phyloP scores from a whole-genome alignment of 2,888 invertebrate genomes.

The Rosalia funebris region DNA sequence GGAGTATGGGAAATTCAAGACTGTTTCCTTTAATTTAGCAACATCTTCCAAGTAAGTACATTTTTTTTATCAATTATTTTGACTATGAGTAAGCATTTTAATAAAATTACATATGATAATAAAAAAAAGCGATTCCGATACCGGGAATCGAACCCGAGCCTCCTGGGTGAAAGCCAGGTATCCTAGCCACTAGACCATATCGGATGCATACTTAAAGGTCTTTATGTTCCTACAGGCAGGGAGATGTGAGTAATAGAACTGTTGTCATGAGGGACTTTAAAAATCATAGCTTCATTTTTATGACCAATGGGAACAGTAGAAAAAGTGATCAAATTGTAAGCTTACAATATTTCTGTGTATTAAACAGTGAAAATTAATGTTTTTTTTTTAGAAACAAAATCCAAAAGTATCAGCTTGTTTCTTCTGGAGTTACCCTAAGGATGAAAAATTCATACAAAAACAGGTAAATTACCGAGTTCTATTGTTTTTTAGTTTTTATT shows the following conservation, averaged over 20 bases:
- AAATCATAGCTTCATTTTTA: conserved; percentile 64
- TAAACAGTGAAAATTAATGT: too few relatives aligned
- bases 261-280: conserved; percentile 60
- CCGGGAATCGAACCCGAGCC: conserved; percentile 73
- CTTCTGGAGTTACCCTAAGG: conserved; percentile 59
- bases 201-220: conserved; percentile 53
- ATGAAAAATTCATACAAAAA: conserved; percentile 44
- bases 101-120: background rate
- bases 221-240: conserved; percentile 52
- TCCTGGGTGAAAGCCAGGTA: conserved; percentile 72
- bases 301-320: conserved; percentile 63
- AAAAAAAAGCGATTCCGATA: conserved; percentile 62
- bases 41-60: conserved; percentile 61
- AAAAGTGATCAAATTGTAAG: conserved; percentile 64
- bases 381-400: conserved; percentile 58
- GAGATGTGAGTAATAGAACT: conserved; percentile 56
- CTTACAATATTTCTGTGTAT: too few relatives aligned
- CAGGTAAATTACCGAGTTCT: conserved; percentile 47
- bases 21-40: conserved; percentile 58
- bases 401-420: conserved; percentile 64
- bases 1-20: conserved; percentile 41
- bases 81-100: conserved; percentile 8
- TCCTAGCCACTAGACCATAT: conserved; percentile 72
- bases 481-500: background rate
- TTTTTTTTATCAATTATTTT: background rate